Conservation (phyloP, 1,140 invertebrate genomes). For the Cheumatopsyche charites region DNA sequence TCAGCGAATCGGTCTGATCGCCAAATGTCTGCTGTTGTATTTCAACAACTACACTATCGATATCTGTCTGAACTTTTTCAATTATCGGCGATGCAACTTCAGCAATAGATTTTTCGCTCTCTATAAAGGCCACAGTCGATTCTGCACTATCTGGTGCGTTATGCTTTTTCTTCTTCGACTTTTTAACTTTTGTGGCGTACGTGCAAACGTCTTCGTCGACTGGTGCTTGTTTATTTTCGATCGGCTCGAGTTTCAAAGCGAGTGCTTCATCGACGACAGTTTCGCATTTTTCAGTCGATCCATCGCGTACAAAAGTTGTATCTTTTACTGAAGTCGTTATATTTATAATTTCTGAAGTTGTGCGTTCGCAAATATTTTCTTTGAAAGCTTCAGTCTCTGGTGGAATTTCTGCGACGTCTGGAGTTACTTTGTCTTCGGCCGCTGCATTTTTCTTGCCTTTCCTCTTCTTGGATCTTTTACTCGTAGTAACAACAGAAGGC, state of each 20-base stretch:
- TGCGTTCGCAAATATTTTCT: neutral
- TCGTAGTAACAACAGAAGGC: no score
- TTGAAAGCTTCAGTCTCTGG: neutral
- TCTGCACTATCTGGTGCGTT: neutral
- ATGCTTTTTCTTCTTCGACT: conserved; percentile 25
- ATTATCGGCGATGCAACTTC: neutral
- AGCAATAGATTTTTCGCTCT: neutral
- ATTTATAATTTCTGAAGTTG: neutral
- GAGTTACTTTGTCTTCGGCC: neutral
- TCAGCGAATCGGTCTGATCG: neutral
- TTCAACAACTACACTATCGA: neutral
- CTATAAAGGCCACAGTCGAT: neutral
- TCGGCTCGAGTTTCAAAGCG: conserved; percentile 45
- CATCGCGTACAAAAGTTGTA: neutral
- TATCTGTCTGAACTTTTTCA: neutral
- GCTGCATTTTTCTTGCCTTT: neutral
- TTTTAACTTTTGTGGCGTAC: neutral
- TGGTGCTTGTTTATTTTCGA: conserved; percentile 41
- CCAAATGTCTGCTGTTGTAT: neutral
- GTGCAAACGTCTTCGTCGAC: conserved; percentile 41
- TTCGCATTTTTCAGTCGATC: conserved; percentile 51
- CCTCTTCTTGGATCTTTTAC: conserved; percentile 1
- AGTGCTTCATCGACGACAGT: conserved; percentile 53
- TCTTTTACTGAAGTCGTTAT: neutral
- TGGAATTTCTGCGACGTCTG: neutral